A percentile compares a stretch with the other conserved stretches of the same genome.
These are phyloP conservation scores for Dione juno DNA, from an alignment of 2,888 invertebrate genomes.

Conservation along the genomic window DNA sequence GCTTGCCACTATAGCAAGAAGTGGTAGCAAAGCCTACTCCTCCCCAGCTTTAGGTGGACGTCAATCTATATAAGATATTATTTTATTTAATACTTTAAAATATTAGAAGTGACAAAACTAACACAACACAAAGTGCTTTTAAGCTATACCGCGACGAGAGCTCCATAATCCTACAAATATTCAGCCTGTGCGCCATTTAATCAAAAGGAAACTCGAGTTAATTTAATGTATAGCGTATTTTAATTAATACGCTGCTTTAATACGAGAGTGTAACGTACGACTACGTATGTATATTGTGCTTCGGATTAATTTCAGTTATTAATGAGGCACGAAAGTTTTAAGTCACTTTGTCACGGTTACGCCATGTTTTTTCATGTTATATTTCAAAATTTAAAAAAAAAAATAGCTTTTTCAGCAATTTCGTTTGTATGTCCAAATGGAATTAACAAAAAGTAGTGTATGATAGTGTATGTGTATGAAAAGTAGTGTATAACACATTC, in stretches of 20 bases:
- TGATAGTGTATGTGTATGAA: no score
- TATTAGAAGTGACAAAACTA: background rate
- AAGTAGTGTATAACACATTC: no score
- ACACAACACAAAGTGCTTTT: background rate
- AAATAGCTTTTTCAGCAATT: no score
- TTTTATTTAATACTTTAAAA: no score
- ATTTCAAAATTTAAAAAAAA: background rate
- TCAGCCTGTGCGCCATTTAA: slow-evolving; percentile 37
- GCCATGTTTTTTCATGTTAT: background rate
- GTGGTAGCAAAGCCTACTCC: no score
- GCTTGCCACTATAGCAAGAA: no score
- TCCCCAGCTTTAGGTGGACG: no score
- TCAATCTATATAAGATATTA: no score
- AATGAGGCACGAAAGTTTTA: slow-evolving; percentile 17
- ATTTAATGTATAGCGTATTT: slow-evolving; percentile 50
- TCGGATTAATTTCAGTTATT: slow-evolving; percentile 26
- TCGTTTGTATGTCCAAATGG: no score
- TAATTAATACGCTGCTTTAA: slow-evolving; percentile 48
- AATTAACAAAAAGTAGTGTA: no score
- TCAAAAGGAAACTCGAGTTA: slow-evolving; percentile 46
- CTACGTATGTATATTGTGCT: background rate
- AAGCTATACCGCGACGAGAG: background rate
- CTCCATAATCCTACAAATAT: slow-evolving; percentile 36
- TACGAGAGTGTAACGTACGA: slow-evolving; percentile 40
- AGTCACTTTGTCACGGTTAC: background rate